Percentiles rank a stretch among this genome's conserved stretches.
phyloP scores from a whole-genome alignment of 2,888 invertebrate species.

The Campopleginae sp. region DNA sequence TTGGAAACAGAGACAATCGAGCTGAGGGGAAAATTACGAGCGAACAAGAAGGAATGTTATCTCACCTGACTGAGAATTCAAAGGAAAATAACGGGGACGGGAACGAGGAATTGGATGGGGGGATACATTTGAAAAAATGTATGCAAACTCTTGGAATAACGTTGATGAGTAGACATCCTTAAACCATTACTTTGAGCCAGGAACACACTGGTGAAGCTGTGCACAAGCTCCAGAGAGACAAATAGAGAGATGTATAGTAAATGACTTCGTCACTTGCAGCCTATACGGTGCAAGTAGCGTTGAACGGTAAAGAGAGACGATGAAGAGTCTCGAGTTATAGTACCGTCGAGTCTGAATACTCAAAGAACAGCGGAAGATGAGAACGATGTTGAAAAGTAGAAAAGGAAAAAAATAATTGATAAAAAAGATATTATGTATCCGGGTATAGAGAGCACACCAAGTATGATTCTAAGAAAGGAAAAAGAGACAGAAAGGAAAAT shows the following conservation, averaged over 20 bases:
- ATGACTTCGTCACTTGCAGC: conserved; percentile 21
- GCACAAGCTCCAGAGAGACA: background rate
- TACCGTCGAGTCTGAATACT: conserved; percentile 44
- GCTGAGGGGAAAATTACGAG: background rate
- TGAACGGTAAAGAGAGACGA: conserved; percentile 55
- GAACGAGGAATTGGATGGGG: background rate
- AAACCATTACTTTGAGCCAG: conserved; percentile 20
- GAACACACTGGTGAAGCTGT: conserved; percentile 19
- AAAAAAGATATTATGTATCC: conserved; percentile 3
- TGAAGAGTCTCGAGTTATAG: conserved; percentile 57
- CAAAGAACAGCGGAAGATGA: conserved; percentile 41
- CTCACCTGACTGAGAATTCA: background rate
- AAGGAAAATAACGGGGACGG: background rate
- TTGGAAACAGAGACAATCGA: background rate
- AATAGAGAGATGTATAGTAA: conserved; percentile 31
- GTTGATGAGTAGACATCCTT: conserved; percentile 18
- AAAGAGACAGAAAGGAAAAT: conserved; percentile 4
- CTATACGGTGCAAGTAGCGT: conserved; percentile 35
- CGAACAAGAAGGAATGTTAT: background rate
- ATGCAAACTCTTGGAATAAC: conserved; percentile 6
- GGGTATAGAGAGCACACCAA: conserved; percentile 22
- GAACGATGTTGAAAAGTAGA: conserved; percentile 39
- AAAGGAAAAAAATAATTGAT: background rate
- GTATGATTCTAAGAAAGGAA: conserved; percentile 24
- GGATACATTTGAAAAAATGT: background rate